These are phyloP conservation scores for Babylonia areolata DNA, from an alignment of 1,140 invertebrate species.

Conservation along the genomic window DNA sequence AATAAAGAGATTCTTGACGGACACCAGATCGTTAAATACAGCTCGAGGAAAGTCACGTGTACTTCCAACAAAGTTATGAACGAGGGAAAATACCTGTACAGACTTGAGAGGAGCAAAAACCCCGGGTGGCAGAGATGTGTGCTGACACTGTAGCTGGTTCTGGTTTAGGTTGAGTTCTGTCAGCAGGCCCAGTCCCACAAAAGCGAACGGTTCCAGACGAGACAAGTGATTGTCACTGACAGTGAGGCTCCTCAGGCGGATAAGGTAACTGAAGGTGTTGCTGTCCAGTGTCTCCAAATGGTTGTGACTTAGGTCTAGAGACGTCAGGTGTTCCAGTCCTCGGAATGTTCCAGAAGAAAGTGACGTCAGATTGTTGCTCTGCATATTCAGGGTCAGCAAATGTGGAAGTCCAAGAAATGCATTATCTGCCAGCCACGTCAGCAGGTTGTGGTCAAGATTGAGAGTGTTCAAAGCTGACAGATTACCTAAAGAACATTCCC, in stretches of 20 bases:
- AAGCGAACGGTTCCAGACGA: background rate
- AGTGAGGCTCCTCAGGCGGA: background rate
- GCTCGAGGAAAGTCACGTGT: background rate
- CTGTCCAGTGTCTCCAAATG: background rate
- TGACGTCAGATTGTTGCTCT: slow-evolving; percentile 5
- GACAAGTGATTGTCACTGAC: background rate
- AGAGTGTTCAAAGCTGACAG: background rate
- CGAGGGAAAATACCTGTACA: background rate
- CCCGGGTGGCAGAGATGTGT: background rate
- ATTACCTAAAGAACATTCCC: background rate
- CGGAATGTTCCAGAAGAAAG: background rate
- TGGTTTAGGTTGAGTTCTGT: background rate
- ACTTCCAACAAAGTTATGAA: background rate
- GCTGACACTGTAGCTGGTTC: background rate
- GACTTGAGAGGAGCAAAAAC: background rate
- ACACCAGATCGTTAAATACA: background rate
- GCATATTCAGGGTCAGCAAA: background rate
- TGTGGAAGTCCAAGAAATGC: background rate
- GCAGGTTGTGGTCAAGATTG: background rate
- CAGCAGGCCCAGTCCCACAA: background rate
- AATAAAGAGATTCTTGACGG: background rate
- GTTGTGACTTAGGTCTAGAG: slow-evolving; percentile 16
- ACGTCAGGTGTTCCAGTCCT: background rate
- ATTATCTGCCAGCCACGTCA: background rate
- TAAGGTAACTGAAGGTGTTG: background rate